These are phyloP conservation scores for Ellobius talpinus DNA, from an alignment of 2,113 vertebrate species.

Conservation along the genomic window DNA sequence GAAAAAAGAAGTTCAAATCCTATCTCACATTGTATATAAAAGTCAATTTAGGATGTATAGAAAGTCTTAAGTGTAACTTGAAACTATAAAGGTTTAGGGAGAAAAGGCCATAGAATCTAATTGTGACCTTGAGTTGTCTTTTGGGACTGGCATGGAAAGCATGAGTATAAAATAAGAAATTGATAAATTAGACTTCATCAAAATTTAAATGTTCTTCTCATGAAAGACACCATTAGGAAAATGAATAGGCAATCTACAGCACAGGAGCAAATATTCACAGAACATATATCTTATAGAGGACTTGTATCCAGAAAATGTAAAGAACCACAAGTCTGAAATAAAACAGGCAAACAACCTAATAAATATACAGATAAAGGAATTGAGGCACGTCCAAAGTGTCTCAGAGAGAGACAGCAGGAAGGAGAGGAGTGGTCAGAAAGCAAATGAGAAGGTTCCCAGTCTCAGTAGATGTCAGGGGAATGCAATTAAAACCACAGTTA, in stretches of 20 bases:
- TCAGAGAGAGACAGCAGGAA: constrained; percentile 1
- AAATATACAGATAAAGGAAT: constrained; percentile 2
- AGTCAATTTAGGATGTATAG: constrained; percentile 27
- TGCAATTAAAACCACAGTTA: not conserved
- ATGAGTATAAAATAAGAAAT: constrained; percentile 52
- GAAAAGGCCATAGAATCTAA: not conserved
- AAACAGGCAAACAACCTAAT: constrained; percentile 8
- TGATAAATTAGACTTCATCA: constrained; percentile 60
- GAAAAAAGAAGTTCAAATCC: not conserved
- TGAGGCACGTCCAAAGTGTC: not conserved
- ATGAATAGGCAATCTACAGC: constrained; percentile 23
- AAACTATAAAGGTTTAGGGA: not conserved
- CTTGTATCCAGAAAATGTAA: constrained; percentile 31
- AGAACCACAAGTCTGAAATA: constrained; percentile 18
- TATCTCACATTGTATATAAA: not conserved
- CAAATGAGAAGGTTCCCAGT: not conserved
- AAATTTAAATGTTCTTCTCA: constrained; percentile 51
- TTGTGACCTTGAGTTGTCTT: constrained; percentile 16
- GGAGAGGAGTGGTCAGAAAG: not conserved
- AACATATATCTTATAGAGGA: constrained; percentile 12
- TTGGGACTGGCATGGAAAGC: not conserved
- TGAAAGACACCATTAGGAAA: constrained; percentile 54
- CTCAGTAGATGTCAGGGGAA: not conserved
- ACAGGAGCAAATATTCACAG: not conserved
- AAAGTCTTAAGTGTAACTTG: constrained; percentile 17